Evolutionary conservation across 2,113 vertebrate genomes (phyloP), one percentile per base, ranked within the genome.

Genomic region (Xiphophorus couchianus): DNA sequence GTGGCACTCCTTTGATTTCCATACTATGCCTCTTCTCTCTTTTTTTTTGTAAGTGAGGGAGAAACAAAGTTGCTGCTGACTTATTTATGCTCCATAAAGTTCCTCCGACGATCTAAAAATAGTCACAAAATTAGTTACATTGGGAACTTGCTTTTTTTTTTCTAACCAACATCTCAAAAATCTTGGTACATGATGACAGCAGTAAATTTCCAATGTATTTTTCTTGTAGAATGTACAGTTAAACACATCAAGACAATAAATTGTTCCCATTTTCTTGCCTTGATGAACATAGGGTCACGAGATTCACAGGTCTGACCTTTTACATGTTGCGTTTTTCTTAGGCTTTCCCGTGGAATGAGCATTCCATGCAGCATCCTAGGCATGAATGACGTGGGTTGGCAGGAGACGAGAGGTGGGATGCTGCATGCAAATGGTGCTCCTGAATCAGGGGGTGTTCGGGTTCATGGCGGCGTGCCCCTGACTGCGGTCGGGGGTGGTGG

Each of bases 381-480:
- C 87, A 94, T 93, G 94, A 95, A 91, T 95, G 95, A 96, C 93
- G 94, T 93, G 93, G 86, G 88, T 89, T 96, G 95, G 94, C 94
- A 95, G 93, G 94, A 96, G 91, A 91, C 91, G 37, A 91, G 94
- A 91, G 93, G 86, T 82, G 88, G 90, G 89, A 93, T 95, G 93
- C 93, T 95, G 94, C 93, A 82, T 81, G 82, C 90, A 74, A 93
- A 86, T 64, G 76, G 88, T 80, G 93, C 88, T 91, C 93, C 90
- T 87, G 94, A 94, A 81, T 73, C 87, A 25, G 78, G 81, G 44
- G 91, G 81, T 35, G 85, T 92, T 82, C 80, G 93, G 78, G 80
- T 88, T 77, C 93, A 90, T 35, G 64, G 86, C 61, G 92, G 70
- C 39, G 81, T 75, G 39, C 84, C 93, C 80, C 58, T 94, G 63